Evolutionary conservation across 2,797 vertebrate genomes (phyloP), one percentile per base, ranked within the genome.

Genomic region (Cephalopachus bancanus): DNA sequence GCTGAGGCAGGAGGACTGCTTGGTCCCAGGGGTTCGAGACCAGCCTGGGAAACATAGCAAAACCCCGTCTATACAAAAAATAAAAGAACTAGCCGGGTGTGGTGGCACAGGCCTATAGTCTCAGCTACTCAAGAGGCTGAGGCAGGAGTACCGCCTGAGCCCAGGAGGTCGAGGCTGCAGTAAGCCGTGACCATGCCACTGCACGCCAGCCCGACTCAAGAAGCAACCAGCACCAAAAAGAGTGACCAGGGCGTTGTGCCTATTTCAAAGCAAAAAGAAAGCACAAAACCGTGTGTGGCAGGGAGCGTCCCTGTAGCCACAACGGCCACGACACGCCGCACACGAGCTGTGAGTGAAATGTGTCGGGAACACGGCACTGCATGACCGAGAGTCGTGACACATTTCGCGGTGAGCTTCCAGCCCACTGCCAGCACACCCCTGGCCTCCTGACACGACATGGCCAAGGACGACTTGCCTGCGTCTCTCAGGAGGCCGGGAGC

Each of bases 391-490:
- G 92, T 83, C n/a, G 17, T 10, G 16, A 84, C 90, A 60, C 0
- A 0, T 62, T 65, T 65, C 33, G n/a, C 19, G 44, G 79, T 1
- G 19, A 89, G 64, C 20, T 55, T 84, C 62, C 55, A 33, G 5
- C 19, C 95, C 24, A 20, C 60, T 69, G 91, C 37, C 37, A 37
- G 76, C 79, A 59, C 51, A 17, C 55, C 64, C 69, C 44, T 67
- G 57, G 83, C 57, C 79, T 91, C 76, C 71, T 26, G 55, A 72
- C n/a, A 24, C 14, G 83, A 88, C 65, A 51, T n/a, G 33, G 62
- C 75, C 65, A 71, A 89, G 75, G 57, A 44, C n/a, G 67, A 81
- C 88, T 78, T 75, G 74, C 84, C 80, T 95, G 83, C 22, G 65
- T 96, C 81, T 51, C 37, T 37, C 37, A 37, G 37, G 37, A 37